phyloP scores from a whole-genome alignment of 2,888 invertebrate species.

The Nudaria mundana region DNA sequence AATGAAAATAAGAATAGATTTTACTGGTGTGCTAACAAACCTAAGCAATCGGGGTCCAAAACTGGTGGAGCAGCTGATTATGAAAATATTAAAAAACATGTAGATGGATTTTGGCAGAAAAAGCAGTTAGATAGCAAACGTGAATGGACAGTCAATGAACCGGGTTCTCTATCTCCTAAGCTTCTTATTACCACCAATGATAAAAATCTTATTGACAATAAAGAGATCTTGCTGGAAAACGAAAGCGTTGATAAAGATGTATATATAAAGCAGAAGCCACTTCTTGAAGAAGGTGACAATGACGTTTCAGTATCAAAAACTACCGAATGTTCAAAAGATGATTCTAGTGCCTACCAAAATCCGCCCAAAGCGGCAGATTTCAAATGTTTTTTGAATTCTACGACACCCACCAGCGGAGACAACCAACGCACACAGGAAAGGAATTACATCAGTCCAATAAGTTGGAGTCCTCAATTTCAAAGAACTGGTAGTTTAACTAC shows the following conservation, averaged over 20 bases:
- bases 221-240: constrained; percentile 6
- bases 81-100: not conserved
- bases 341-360: not conserved
- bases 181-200: not conserved
- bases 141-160: constrained; percentile 23
- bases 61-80: not conserved
- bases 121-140: constrained; percentile 17
- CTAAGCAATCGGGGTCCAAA: not conserved
- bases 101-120: not conserved
- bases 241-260: not conserved
- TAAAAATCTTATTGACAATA: not conserved
- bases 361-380: not conserved
- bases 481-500: no score
- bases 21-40: not conserved
- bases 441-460: not conserved
- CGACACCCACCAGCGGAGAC: not conserved
- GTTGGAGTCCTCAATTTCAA: not conserved
- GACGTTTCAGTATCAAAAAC: not conserved
- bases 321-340: not conserved
- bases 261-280: not conserved
- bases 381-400: not conserved
- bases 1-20: not conserved
- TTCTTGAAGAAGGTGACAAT: constrained; percentile 1
- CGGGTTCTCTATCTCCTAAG: constrained; percentile 23
- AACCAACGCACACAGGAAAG: not conserved